Evolutionary conservation across 2,797 vertebrate species (phyloP).

Genomic region (Sorex maritimensis): DNA sequence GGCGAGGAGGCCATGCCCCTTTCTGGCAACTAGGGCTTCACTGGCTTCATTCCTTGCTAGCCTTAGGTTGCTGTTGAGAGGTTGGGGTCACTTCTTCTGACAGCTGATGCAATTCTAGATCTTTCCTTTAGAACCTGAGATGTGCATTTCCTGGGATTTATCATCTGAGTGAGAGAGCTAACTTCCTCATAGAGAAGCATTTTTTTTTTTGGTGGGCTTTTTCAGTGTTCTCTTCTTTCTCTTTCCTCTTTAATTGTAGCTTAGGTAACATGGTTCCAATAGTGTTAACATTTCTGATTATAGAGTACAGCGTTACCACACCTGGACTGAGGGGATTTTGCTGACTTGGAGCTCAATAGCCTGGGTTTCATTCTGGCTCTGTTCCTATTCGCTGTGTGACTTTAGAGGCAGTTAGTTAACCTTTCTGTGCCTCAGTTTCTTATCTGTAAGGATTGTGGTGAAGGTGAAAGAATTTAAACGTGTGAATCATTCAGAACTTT

Average conservation of each 20-base stretch:
- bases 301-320: no score
- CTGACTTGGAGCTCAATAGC: background rate
- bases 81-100: background rate
- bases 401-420: background rate
- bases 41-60: background rate
- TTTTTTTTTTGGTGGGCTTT: slow-evolving; percentile 23
- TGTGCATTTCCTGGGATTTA: background rate
- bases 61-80: fast-evolving
- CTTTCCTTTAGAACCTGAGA: background rate
- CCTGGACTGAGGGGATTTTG: background rate
- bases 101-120: background rate
- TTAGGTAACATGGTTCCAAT: no score
- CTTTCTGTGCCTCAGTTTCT: slow-evolving; percentile 4
- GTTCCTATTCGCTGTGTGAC: background rate
- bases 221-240: background rate
- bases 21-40: background rate
- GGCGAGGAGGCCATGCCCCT: background rate
- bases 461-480: slow-evolving; percentile 2
- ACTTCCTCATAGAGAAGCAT: background rate
- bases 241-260: no score
- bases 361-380: background rate
- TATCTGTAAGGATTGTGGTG: background rate
- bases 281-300: no score
- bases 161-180: background rate
- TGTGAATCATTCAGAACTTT: background rate